phyloP scores from a whole-genome alignment of 2,888 invertebrate genomes.

The Xestia c-nigrum region DNA sequence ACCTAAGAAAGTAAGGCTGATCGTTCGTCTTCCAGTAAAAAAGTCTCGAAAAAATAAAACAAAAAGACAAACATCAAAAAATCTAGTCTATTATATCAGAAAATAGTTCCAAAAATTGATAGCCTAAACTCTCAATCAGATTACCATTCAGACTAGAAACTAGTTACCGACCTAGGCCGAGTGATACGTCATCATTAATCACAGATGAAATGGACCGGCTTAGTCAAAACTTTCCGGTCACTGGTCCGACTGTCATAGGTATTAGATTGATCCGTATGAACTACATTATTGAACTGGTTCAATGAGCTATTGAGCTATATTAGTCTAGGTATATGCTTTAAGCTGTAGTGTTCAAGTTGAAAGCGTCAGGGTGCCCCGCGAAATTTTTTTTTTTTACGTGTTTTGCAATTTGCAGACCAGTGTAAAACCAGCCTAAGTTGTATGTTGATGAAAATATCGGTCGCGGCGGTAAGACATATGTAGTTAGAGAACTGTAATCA shows the following conservation, averaged over 20 bases:
- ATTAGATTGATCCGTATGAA: conserved; percentile 46
- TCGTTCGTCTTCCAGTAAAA: neutral
- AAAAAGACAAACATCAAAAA: neutral
- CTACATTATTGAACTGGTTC: conserved; percentile 31
- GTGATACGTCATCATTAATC: conserved; percentile 49
- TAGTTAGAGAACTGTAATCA: no score
- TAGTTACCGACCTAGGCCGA: conserved; percentile 11
- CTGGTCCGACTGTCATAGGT: conserved; percentile 33
- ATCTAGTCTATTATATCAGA: neutral
- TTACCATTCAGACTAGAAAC: neutral
- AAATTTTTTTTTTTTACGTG: no score
- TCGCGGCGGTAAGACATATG: no score
- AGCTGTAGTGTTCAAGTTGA: neutral
- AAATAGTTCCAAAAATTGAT: neutral
- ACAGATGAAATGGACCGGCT: conserved; percentile 31
- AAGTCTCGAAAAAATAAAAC: neutral
- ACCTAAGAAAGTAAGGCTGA: neutral
- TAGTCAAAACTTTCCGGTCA: conserved; percentile 36
- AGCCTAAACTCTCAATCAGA: neutral
- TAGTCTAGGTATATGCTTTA: neutral
- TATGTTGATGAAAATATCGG: no score
- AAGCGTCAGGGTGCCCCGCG: no score
- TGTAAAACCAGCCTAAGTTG: no score
- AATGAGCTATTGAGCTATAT: conserved; percentile 6
- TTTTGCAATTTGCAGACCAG: no score